A percentile compares a stretch with the other conserved stretches of the same genome.
phyloP scores from a whole-genome alignment of 2,113 vertebrate species.

The Cyprinodon variegatus region DNA sequence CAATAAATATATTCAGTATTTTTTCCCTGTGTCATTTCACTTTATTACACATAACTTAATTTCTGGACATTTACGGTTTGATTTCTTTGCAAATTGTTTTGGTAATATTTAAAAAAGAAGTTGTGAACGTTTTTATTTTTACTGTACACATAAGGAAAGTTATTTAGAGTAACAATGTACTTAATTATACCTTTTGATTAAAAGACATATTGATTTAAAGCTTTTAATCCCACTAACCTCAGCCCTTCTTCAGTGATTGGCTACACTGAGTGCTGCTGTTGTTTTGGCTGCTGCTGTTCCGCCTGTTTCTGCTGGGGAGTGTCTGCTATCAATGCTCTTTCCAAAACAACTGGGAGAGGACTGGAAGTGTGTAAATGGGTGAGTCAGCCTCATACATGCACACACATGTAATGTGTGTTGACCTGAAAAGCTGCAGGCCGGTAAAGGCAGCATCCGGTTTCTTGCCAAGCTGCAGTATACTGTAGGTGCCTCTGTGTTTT shows the following conservation, averaged over 20 bases:
- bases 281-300: slow-evolving; percentile 8
- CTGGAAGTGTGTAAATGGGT: background rate
- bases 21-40: too few relatives aligned
- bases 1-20: too few relatives aligned
- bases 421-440: background rate
- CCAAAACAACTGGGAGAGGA: background rate
- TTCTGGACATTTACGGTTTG: too few relatives aligned
- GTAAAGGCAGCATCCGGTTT: slow-evolving; percentile 6
- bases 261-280: background rate
- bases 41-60: too few relatives aligned
- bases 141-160: too few relatives aligned
- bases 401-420: background rate
- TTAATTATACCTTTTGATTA: too few relatives aligned
- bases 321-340: background rate
- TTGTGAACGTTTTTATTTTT: too few relatives aligned
- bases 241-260: slow-evolving; percentile 1
- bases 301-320: slow-evolving; percentile 1
- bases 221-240: background rate
- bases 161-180: too few relatives aligned
- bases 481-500: background rate
- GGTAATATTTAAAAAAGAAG: too few relatives aligned
- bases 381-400: background rate
- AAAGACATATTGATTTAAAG: too few relatives aligned
- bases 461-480: background rate
- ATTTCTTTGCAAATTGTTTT: too few relatives aligned